Percentiles rank a stretch among this genome's conserved stretches.
Conservation (phyloP, 2,113 vertebrate genomes). For the Neofelis nebulosa region DNA sequence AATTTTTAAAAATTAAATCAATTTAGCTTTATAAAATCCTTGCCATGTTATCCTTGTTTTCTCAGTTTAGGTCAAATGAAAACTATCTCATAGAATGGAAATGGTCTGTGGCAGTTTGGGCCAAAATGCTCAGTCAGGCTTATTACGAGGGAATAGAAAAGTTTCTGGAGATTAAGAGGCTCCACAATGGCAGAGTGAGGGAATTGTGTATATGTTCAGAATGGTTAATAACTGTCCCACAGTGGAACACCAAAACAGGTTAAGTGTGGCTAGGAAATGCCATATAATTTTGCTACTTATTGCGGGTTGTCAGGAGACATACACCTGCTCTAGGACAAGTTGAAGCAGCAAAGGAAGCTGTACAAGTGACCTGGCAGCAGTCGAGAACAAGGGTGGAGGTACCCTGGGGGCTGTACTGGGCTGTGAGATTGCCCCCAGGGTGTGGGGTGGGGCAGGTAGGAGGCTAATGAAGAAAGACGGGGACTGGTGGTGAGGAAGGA, state of each 20-base stretch:
- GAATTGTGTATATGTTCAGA: not conserved
- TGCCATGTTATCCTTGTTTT: not conserved
- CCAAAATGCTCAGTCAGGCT: not conserved
- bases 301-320: not conserved
- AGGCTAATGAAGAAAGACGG: not conserved
- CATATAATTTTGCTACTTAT: not conserved
- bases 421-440: not conserved
- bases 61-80: not conserved
- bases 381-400: fast-evolving
- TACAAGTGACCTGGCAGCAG: not conserved
- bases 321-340: not conserved
- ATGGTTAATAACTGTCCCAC: not conserved
- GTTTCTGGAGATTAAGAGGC: not conserved
- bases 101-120: not conserved
- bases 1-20: conserved; percentile 20
- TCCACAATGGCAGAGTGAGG: not conserved
- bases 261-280: not conserved
- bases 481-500: not conserved
- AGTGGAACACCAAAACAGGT: not conserved
- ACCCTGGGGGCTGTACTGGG: not conserved
- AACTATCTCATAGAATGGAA: not conserved
- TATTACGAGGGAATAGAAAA: not conserved
- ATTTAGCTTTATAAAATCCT: not conserved
- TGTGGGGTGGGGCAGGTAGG: too few relatives aligned
- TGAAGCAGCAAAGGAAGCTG: not conserved